Base-by-base conservation (phyloP, 2,113 vertebrate species). In the Stegastes partitus region DNA sequence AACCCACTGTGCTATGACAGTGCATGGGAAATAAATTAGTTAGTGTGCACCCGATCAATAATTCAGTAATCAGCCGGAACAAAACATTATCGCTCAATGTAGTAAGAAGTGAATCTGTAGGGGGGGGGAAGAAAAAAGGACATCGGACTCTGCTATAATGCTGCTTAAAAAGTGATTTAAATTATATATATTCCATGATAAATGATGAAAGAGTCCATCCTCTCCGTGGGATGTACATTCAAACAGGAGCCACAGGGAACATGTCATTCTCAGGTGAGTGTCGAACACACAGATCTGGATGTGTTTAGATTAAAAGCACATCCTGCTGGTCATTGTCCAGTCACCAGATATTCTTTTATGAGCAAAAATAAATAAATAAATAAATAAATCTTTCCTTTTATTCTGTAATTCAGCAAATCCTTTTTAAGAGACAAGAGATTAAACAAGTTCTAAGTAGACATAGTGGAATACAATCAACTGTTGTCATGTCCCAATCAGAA, bases 11-110 rank as follows among this genome's bases (percentile, higher is more conserved):
- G 19, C 12, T 16, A n/a, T 54, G 44, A 79, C 26, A 26, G 9
- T 59, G 26, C 51, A 68, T 23, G 39, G 26, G 26, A 58, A 74
- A 77, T 74, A 0, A 83, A 83, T 85, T 42, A 82, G 37, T 77
- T 28, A 66, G 21, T 14, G 2, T 58, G 50, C 26, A 31, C 10
- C 18, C 54, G 25, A 71, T 68, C 57, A 72, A 57, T 74, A 55
- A 65, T 74, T 66, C 31, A 75, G 21, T 42, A 71, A 71, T 77
- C 39, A 68, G 22, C 19, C 72, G 34, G 56, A 74, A 77, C 34
- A 44, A 76, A 53, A 67, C 58, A 62, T 28, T 14, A 55, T 49
- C 11, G n/a, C 10, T 34, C 23, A 57, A 23, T 16, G 2, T 11
- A 39, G 9, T 11, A 45, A 45, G 31, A 68, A 62, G 62, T 65